Percentiles rank a stretch among this genome's conserved stretches.
phyloP scores from a whole-genome alignment of 2,888 invertebrate genomes.

The Neoitamus cyanurus region DNA sequence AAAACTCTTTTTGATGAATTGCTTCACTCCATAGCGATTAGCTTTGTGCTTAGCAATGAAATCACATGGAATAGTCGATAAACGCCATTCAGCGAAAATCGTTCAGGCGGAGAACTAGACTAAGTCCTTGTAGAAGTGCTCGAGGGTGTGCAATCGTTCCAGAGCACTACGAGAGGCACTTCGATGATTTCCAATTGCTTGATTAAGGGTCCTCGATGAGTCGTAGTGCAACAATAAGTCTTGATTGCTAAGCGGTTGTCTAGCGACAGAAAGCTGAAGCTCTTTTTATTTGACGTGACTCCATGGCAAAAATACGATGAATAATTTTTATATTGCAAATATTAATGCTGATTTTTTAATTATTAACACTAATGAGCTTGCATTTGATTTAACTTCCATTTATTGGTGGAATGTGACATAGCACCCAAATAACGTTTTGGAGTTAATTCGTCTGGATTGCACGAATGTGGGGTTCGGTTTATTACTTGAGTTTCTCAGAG shows the following conservation, averaged over 20 bases:
- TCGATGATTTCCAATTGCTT: background rate
- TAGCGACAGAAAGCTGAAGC: background rate
- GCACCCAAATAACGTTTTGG: no score
- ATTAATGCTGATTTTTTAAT: no score
- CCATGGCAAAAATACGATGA: no score
- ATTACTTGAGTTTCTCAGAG: no score
- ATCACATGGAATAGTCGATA: background rate
- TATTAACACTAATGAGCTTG: no score
- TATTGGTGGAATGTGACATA: no score
- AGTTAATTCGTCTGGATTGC: no score
- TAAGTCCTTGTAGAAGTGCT: background rate
- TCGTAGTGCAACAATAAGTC: background rate
- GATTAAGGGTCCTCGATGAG: background rate
- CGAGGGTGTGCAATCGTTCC: background rate
- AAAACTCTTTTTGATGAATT: background rate
- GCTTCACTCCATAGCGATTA: background rate
- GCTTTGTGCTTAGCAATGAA: background rate
- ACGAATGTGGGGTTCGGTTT: no score
- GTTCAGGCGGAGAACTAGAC: background rate
- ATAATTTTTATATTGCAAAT: no score
- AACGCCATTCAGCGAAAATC: background rate
- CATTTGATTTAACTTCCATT: no score
- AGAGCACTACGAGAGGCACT: background rate
- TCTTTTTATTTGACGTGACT: background rate
- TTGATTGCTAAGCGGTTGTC: background rate